Percentiles rank a stretch among this genome's conserved stretches.
Conservation (phyloP, 2,888 invertebrate species). For the Ephialtes manifestator region DNA sequence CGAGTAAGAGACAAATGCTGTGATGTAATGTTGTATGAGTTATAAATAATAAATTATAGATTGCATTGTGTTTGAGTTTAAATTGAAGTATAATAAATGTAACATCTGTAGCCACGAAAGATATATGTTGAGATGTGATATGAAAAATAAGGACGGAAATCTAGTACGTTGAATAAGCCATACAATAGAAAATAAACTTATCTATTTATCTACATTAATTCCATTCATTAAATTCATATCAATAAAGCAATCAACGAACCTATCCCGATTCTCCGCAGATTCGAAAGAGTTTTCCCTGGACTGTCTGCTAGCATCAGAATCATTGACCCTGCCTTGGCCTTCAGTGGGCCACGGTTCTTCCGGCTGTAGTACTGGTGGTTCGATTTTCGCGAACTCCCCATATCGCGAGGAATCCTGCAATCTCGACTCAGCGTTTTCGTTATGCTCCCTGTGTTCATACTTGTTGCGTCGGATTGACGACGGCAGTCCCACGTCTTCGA, state of each 20-base stretch:
- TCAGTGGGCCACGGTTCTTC: constrained; percentile 79
- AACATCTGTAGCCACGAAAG: no score
- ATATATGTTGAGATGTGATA: no score
- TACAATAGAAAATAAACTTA: no score
- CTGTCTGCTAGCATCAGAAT: constrained; percentile 69
- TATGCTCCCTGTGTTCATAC: constrained; percentile 76
- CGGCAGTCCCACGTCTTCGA: constrained; percentile 80
- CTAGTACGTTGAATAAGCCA: neutral
- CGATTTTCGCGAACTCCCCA: constrained; percentile 76
- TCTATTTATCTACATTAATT: neutral
- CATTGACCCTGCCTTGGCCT: constrained; percentile 43
- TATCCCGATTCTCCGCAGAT: constrained; percentile 74
- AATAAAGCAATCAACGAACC: constrained; percentile 70
- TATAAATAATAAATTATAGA: no score
- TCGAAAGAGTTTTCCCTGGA: constrained; percentile 74
- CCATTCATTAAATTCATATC: neutral
- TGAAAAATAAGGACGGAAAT: neutral
- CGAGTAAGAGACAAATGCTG: no score
- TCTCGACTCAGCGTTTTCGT: constrained; percentile 74
- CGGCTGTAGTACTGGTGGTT: constrained; percentile 78
- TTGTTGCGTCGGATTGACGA: constrained; percentile 81
- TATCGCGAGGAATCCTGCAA: constrained; percentile 74
- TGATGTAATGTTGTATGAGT: no score
- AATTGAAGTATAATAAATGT: no score
- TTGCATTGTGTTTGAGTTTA: no score